phyloP scores from a whole-genome alignment of 2,888 invertebrate species.

The Tanytarsus gracilentus region DNA sequence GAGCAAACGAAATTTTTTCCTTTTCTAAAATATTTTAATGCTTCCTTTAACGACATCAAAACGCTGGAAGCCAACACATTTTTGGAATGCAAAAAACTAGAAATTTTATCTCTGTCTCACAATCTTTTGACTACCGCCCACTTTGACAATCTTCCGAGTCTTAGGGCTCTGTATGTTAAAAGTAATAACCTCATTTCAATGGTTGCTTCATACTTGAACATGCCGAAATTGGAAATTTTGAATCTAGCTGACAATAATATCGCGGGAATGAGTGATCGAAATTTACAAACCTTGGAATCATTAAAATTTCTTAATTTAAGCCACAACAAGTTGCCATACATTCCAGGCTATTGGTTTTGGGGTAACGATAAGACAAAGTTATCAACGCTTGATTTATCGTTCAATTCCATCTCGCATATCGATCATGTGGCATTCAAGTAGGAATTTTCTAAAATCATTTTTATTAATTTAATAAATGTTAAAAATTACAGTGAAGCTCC shows the following conservation, averaged over 20 bases:
- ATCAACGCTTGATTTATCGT: background rate
- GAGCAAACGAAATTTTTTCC: background rate
- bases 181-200: background rate
- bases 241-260: slow-evolving; percentile 4
- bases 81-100: slow-evolving; percentile 1
- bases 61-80: background rate
- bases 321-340: background rate
- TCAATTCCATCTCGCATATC: no score
- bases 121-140: background rate
- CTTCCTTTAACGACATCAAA: background rate
- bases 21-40: background rate
- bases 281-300: background rate
- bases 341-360: background rate
- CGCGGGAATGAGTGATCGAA: background rate
- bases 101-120: background rate
- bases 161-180: background rate
- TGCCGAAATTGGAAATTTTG: background rate
- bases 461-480: no score
- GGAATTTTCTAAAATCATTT: no score
- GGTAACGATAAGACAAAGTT: background rate
- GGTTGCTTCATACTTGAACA: background rate
- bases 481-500: background rate
- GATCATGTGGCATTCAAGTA: no score
- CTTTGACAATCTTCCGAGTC: background rate
- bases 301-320: slow-evolving; percentile 3